Conservation (phyloP, 2,113 vertebrate species). For the Procavia capensis region DNA sequence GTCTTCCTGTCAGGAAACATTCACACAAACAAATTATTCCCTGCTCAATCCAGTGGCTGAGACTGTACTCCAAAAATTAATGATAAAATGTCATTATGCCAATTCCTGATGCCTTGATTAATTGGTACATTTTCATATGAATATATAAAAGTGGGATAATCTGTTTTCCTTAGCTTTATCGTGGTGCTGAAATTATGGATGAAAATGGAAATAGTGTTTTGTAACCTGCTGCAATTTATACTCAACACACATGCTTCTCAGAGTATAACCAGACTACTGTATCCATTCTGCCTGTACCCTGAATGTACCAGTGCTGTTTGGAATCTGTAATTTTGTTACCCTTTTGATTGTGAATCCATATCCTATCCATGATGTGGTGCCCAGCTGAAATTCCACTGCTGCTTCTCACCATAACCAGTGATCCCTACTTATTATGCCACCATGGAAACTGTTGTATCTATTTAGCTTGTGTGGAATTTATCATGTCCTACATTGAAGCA, state of each 20-base stretch:
- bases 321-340: not conserved
- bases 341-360: not conserved
- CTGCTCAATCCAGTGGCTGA: not conserved
- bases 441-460: not conserved
- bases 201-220: constrained; percentile 44
- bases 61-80: constrained; percentile 2
- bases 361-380: not conserved
- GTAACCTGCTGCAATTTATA: not conserved
- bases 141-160: constrained; percentile 1
- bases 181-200: not conserved
- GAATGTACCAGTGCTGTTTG: not conserved
- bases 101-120: not conserved
- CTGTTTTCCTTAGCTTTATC: not conserved
- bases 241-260: not conserved
- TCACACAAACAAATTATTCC: not conserved
- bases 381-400: not conserved
- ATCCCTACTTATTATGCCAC: not conserved
- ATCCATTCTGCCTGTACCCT: not conserved
- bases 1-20: constrained; percentile 17
- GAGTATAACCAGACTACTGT: not conserved
- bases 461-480: not conserved
- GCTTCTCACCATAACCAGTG: no score
- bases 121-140: constrained; percentile 19
- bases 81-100: not conserved
- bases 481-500: not conserved